These are phyloP conservation scores for Astyanax mexicanus DNA, from an alignment of 2,797 vertebrate species.

Conservation along the genomic window DNA sequence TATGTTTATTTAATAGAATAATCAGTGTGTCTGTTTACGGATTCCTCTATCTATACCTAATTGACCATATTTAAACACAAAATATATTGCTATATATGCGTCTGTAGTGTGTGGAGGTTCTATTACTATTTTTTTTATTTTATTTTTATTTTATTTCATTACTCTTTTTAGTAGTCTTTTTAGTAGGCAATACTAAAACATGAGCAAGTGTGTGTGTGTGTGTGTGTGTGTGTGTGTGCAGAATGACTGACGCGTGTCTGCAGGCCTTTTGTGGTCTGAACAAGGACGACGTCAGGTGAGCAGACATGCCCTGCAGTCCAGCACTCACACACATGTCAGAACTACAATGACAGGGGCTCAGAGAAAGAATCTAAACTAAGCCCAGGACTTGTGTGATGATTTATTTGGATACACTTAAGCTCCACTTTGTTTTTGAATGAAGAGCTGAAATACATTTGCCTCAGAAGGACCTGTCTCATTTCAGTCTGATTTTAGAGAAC, in stretches of 20 bases:
- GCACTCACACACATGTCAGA: background rate
- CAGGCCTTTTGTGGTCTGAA: background rate
- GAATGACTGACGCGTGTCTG: background rate
- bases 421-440: background rate
- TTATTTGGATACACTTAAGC: background rate
- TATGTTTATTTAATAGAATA: background rate
- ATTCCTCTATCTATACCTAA: too few relatives aligned
- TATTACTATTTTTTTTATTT: too few relatives aligned
- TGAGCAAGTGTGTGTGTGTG: constrained; percentile 8
- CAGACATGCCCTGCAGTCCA: background rate
- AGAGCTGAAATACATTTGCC: background rate
- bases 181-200: too few relatives aligned
- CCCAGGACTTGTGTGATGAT: background rate
- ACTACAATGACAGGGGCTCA: background rate
- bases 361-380: background rate
- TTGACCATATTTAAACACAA: too few relatives aligned
- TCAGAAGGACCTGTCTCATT: background rate
- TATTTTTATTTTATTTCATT: too few relatives aligned
- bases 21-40: too few relatives aligned
- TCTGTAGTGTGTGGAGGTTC: too few relatives aligned
- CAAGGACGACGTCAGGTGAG: background rate
- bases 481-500: too few relatives aligned
- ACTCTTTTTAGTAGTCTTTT: too few relatives aligned
- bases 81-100: background rate
- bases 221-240: background rate